Evolutionary conservation across 92 coral and sea anemone genomes (phyloP).

Genomic region (Pocillopora meandrina): DNA sequence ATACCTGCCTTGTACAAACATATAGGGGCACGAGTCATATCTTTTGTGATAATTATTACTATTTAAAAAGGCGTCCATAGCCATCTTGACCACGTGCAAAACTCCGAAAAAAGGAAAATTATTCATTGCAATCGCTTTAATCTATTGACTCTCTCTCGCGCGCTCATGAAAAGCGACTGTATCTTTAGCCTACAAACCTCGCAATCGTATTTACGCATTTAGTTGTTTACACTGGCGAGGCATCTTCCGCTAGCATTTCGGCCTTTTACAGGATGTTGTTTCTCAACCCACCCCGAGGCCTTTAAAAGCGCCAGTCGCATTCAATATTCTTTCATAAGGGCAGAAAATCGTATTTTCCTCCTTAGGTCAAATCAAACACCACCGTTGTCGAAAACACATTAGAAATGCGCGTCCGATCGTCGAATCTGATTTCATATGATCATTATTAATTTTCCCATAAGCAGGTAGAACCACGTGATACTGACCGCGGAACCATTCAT

Average conservation of each 20-base stretch:
- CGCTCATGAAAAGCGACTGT: constrained; percentile 10
- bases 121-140: constrained; percentile 17
- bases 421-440: constrained; percentile 79
- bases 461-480: constrained; percentile 93
- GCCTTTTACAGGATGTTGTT: constrained; percentile 15
- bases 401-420: constrained; percentile 63
- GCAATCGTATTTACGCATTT: constrained; percentile 23
- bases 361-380: constrained; percentile 31
- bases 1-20: constrained; percentile 72
- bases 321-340: constrained; percentile 52
- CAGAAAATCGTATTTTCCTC: constrained; percentile 40
- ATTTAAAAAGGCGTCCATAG: constrained; percentile 60
- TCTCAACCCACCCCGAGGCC: constrained; percentile 38
- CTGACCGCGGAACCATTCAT: constrained; percentile 81
- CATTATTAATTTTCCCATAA: constrained; percentile 83
- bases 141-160: background rate
- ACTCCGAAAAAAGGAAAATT: constrained; percentile 9
- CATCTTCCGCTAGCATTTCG: constrained; percentile 32
- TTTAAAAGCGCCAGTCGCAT: constrained; percentile 39
- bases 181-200: constrained; percentile 20
- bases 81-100: constrained; percentile 47
- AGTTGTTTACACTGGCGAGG: constrained; percentile 40
- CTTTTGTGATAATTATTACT: constrained; percentile 55
- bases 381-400: constrained; percentile 56
- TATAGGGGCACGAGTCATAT: constrained; percentile 54